Conservation (phyloP, 2,797 vertebrate genomes). For the Potorous gilbertii region DNA sequence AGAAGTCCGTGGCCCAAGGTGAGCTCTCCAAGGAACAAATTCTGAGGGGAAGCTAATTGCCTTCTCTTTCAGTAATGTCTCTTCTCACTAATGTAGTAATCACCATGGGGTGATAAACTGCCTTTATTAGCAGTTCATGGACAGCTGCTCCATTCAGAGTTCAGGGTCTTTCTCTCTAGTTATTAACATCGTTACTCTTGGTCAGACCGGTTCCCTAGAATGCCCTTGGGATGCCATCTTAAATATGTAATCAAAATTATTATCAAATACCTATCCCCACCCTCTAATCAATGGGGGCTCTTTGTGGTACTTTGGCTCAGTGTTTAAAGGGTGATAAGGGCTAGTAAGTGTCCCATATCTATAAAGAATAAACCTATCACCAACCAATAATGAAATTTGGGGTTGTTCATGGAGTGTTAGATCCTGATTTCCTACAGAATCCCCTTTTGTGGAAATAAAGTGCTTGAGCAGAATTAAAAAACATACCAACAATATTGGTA, state of each 20-base stretch:
- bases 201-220: neutral
- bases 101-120: neutral
- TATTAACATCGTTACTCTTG: constrained; percentile 27
- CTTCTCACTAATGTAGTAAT: neutral
- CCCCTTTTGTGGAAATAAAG: neutral
- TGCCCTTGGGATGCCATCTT: constrained; percentile 17
- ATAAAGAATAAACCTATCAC: neutral
- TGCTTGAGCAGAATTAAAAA: neutral
- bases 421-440: neutral
- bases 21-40: neutral
- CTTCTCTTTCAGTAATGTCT: constrained; percentile 32
- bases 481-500: neutral
- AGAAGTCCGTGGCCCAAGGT: neutral
- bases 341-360: neutral
- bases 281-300: neutral
- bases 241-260: constrained; percentile 6
- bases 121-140: constrained; percentile 41
- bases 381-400: neutral
- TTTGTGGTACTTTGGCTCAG: neutral
- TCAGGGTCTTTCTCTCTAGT: neutral
- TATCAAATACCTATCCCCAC: neutral
- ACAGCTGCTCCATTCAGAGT: neutral
- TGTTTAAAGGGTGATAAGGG: neutral
- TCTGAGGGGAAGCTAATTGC: constrained; percentile 48
- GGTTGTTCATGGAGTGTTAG: neutral